phyloP scores from a whole-genome alignment of 2,797 vertebrate species.

The Acipenser oxyrinchus region DNA sequence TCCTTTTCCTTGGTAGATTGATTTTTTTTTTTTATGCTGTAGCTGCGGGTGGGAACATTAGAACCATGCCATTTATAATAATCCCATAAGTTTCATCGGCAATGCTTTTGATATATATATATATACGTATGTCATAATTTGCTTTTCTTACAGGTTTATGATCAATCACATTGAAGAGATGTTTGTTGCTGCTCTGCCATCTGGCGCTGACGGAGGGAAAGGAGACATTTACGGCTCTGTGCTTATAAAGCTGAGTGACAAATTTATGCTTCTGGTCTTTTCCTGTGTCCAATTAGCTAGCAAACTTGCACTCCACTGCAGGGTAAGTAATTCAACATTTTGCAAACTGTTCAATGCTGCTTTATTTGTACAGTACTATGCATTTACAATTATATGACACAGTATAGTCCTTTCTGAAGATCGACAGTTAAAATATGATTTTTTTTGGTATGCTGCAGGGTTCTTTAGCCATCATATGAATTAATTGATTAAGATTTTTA shows the following conservation, averaged over 20 bases:
- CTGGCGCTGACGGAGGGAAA: slow-evolving; percentile 11
- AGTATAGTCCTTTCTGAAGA: too few relatives aligned
- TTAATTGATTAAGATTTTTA: too few relatives aligned
- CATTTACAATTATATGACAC: too few relatives aligned
- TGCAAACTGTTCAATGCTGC: not conserved
- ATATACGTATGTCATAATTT: not conserved
- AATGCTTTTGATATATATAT: slow-evolving; percentile 2
- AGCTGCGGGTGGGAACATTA: not conserved
- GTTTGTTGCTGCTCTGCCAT: slow-evolving; percentile 27
- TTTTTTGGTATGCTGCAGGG: too few relatives aligned
- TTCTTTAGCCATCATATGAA: too few relatives aligned
- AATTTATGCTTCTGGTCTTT: slow-evolving; percentile 66
- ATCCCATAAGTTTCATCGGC: too few relatives aligned
- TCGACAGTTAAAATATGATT: too few relatives aligned
- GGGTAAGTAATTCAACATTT: slow-evolving; percentile 49
- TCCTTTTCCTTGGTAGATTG: not conserved
- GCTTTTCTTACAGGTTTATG: slow-evolving; percentile 70
- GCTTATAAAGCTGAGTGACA: slow-evolving; percentile 52
- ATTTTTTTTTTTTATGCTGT: too few relatives aligned
- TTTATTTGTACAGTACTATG: too few relatives aligned
- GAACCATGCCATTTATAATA: not conserved
- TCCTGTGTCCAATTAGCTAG: slow-evolving; percentile 86
- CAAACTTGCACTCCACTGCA: slow-evolving; percentile 75
- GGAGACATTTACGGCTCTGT: slow-evolving; percentile 41
- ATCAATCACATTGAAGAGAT: slow-evolving; percentile 61